A percentile compares a stretch with the other conserved stretches of the same genome.
Evolutionary conservation across 2,888 invertebrate genomes (phyloP).

Genomic region (Ophion costatus): DNA sequence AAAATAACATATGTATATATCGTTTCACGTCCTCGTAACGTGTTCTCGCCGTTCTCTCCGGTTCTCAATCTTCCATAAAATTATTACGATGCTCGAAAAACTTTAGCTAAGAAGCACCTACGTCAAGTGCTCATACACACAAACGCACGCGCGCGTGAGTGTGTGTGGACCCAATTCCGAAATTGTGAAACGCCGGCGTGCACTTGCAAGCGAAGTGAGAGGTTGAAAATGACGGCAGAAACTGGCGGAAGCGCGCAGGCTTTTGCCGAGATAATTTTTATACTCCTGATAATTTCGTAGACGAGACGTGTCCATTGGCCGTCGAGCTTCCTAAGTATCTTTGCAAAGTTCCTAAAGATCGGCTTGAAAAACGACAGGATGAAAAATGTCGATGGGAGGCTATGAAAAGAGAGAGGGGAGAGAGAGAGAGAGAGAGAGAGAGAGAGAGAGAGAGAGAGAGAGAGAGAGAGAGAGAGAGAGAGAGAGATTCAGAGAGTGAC

Average conservation of each 20-base stretch:
- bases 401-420: too few species aligned
- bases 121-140: not conserved
- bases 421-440: too few species aligned
- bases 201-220: not conserved
- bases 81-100: slow-evolving; percentile 51
- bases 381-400: not conserved
- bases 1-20: slow-evolving; percentile 31
- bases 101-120: slow-evolving; percentile 14
- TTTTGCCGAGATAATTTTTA: slow-evolving; percentile 32
- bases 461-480: too few species aligned
- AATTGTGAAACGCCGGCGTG: not conserved
- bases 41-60: slow-evolving; percentile 17
- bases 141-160: not conserved
- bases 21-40: slow-evolving; percentile 37
- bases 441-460: too few species aligned
- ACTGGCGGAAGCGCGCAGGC: not conserved
- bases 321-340: slow-evolving; percentile 53
- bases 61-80: slow-evolving; percentile 53
- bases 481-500: too few species aligned
- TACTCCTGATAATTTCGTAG: slow-evolving; percentile 46
- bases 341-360: slow-evolving; percentile 19
- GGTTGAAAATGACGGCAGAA: not conserved
- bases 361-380: not conserved
- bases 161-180: not conserved
- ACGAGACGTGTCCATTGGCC: slow-evolving; percentile 18